Evolutionary conservation across 2,888 invertebrate genomes (phyloP).

Genomic region (Anticlea derivata): DNA sequence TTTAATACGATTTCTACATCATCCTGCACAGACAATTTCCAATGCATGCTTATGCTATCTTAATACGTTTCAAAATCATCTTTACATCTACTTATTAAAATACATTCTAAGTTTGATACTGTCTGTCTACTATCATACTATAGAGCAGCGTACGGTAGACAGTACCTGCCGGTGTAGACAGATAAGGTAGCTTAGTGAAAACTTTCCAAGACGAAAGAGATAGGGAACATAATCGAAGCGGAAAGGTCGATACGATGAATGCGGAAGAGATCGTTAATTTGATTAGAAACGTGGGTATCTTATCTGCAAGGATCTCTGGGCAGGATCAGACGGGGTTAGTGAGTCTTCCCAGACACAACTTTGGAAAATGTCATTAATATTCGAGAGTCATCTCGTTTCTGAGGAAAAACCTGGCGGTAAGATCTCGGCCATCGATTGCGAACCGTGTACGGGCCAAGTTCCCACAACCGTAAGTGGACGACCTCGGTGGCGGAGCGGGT

Average conservation of each 20-base stretch:
- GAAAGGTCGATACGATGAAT: conserved; percentile 32
- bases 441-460: too few relatives aligned
- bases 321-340: conserved; percentile 50
- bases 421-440: too few relatives aligned
- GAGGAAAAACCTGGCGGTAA: too few relatives aligned
- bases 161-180: neutral
- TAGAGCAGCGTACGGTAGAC: neutral
- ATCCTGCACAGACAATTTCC: too few relatives aligned
- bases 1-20: too few relatives aligned
- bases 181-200: neutral
- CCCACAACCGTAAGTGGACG: too few relatives aligned
- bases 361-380: neutral
- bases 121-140: too few relatives aligned
- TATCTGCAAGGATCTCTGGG: conserved; percentile 43
- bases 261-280: conserved; percentile 35
- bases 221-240: conserved; percentile 25
- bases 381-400: neutral
- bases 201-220: conserved; percentile 5
- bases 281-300: conserved; percentile 33
- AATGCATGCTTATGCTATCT: too few relatives aligned
- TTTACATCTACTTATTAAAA: too few relatives aligned
- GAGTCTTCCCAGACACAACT: conserved; percentile 2
- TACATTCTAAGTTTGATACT: too few relatives aligned
- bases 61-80: too few relatives aligned
- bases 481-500: too few relatives aligned